These are phyloP conservation scores for Agrilus mali DNA, from an alignment of 2,888 invertebrate species.

Conservation along the genomic window DNA sequence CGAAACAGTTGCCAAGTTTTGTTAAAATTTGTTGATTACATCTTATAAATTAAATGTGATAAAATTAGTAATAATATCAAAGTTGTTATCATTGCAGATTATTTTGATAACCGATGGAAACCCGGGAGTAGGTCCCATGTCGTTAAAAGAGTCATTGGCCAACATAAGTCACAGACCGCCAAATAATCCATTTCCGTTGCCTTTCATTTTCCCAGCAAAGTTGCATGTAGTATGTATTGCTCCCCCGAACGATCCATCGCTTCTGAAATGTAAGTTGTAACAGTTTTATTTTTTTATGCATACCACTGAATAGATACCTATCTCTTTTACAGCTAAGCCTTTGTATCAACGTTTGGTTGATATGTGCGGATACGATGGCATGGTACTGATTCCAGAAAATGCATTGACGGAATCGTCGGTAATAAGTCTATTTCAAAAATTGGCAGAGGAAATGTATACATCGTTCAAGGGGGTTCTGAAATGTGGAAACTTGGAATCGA, in stretches of 20 bases:
- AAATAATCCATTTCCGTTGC: slow-evolving; percentile 51
- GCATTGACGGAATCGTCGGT: slow-evolving; percentile 30
- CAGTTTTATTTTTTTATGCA: background rate
- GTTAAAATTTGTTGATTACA: too few relatives aligned
- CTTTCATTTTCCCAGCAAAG: slow-evolving; percentile 70
- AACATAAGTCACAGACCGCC: slow-evolving; percentile 34
- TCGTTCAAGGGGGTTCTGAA: slow-evolving; percentile 59
- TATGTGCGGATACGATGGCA: slow-evolving; percentile 54
- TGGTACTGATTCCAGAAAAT: slow-evolving; percentile 45
- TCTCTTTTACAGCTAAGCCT: slow-evolving; percentile 44
- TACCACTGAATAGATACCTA: slow-evolving; percentile 5
- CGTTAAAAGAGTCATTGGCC: slow-evolving; percentile 45
- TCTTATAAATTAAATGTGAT: background rate
- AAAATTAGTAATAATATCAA: background rate
- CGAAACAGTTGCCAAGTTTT: too few relatives aligned
- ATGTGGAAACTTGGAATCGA: slow-evolving; percentile 64
- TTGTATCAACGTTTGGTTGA: slow-evolving; percentile 73
- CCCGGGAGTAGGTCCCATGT: slow-evolving; percentile 52
- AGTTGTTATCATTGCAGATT: slow-evolving; percentile 33
- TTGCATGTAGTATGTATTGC: slow-evolving; percentile 63
- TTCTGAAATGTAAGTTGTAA: slow-evolving; percentile 29
- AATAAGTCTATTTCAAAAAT: slow-evolving; percentile 45
- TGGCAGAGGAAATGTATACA: slow-evolving; percentile 61
- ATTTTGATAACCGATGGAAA: slow-evolving; percentile 67
- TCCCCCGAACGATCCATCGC: slow-evolving; percentile 47